A percentile compares a stretch with the other conserved stretches of the same genome.
phyloP scores from a whole-genome alignment of 2,113 vertebrate genomes.

The Anhinga anhinga region DNA sequence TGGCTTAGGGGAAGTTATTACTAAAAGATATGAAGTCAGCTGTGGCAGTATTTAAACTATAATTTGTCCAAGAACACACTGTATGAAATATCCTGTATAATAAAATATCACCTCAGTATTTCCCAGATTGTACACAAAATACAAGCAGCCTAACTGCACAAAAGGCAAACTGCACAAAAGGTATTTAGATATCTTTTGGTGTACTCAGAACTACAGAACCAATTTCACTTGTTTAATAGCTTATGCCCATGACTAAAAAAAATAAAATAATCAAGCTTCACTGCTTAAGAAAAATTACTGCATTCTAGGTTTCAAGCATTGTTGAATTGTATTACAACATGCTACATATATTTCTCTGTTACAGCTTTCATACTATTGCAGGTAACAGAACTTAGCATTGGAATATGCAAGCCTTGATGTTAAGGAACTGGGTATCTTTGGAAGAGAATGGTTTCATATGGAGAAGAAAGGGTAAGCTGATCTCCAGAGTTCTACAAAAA shows the following conservation, averaged over 20 bases:
- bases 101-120: neutral
- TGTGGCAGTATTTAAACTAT: neutral
- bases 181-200: neutral
- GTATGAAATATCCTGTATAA: neutral
- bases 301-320: neutral
- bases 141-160: neutral
- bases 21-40: slow-evolving; percentile 20
- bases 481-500: neutral
- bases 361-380: neutral
- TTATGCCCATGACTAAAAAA: neutral
- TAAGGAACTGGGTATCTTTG: neutral
- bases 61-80: neutral
- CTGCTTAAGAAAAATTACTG: neutral
- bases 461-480: neutral
- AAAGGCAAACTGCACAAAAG: neutral
- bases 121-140: neutral
- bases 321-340: neutral
- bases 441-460: neutral
- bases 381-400: neutral
- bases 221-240: neutral
- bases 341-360: neutral
- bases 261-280: neutral
- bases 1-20: slow-evolving; percentile 27
- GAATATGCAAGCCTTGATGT: neutral
- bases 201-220: neutral